Percentiles rank a stretch among this genome's conserved stretches.
Conservation (phyloP, 53 echinoderm and acorn worm species). For the Glandiceps talaboti region DNA sequence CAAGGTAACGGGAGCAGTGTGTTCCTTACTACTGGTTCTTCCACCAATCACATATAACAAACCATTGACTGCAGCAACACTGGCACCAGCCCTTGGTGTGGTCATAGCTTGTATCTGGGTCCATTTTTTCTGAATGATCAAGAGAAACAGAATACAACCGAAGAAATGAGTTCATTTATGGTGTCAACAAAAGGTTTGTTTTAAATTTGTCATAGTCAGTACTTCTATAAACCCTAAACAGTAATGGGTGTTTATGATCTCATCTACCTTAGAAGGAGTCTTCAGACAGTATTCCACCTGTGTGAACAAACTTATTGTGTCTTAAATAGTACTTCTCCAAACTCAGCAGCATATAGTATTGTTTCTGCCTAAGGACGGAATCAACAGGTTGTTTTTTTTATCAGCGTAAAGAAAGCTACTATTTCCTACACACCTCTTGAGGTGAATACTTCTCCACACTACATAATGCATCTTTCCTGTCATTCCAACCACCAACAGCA, state of each 20-base stretch:
- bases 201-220: no score
- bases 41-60: slow-evolving; percentile 78
- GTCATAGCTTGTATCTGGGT: slow-evolving; percentile 45
- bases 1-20: slow-evolving; percentile 50
- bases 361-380: no score
- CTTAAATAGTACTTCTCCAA: no score
- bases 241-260: neutral
- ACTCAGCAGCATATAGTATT: no score
- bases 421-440: slow-evolving; percentile 41
- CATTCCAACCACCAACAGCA: slow-evolving; percentile 78
- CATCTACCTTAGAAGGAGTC: neutral
- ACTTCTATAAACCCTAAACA: neutral
- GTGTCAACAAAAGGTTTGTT: no score
- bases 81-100: slow-evolving; percentile 42
- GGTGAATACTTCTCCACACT: slow-evolving; percentile 78
- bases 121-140: slow-evolving; percentile 59
- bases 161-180: no score
- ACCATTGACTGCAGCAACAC: slow-evolving; percentile 66
- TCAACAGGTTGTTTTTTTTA: no score
- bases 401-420: no score
- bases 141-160: no score
- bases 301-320: no score
- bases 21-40: slow-evolving; percentile 45
- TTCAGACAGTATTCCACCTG: neutral
- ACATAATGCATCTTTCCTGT: slow-evolving; percentile 46